Percentiles rank a stretch among this genome's conserved stretches.
phyloP scores from a whole-genome alignment of 2,113 vertebrate genomes.

The Donacobius atricapilla region DNA sequence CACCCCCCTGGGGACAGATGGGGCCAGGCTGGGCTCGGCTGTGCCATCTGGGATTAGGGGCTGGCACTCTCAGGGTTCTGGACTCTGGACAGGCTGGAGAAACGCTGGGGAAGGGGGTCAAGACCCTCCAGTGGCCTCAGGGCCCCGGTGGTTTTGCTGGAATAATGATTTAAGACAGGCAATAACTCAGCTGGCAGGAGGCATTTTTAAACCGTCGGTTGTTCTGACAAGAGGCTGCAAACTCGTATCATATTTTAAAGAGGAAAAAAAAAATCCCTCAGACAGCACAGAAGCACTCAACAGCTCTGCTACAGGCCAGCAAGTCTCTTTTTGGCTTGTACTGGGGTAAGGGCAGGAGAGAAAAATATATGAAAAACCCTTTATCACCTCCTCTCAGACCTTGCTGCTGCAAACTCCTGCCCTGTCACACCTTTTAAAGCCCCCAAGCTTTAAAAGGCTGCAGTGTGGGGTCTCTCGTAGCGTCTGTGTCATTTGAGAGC shows the following conservation, averaged over 20 bases:
- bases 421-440: neutral
- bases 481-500: rapidly evolving
- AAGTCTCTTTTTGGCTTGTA: neutral
- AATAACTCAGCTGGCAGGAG: neutral
- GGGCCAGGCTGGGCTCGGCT: neutral
- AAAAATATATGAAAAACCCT: neutral
- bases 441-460: neutral
- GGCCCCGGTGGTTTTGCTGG: neutral
- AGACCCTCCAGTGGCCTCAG: neutral
- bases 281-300: rapidly evolving
- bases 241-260: neutral
- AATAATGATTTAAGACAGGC: neutral
- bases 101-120: neutral
- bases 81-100: neutral
- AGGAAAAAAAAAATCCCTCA: neutral
- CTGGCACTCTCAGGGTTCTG: neutral
- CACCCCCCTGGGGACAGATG: neutral
- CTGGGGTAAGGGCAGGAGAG: neutral
- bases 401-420: neutral
- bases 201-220: neutral
- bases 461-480: rapidly evolving
- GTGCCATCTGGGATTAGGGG: neutral
- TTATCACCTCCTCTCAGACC: neutral
- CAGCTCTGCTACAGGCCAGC: neutral
- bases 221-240: neutral